A percentile compares a stretch with the other conserved stretches of the same genome.
Conservation (phyloP, 2,797 vertebrate genomes). For the Lepus townsendii region DNA sequence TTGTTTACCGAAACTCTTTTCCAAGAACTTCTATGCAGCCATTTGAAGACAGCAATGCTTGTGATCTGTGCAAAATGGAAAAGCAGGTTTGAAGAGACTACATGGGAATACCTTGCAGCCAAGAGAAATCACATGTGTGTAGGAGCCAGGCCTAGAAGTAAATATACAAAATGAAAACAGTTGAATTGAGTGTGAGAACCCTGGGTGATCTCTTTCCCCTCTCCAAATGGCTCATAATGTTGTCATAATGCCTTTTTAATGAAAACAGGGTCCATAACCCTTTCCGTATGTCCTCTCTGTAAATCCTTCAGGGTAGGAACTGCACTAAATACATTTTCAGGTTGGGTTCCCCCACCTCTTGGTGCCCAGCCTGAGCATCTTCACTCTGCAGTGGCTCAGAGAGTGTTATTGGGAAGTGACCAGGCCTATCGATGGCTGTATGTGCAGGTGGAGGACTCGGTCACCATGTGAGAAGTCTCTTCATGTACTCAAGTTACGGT, state of each 20-base stretch:
- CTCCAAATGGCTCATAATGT: constrained; percentile 60
- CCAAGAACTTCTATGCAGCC: constrained; percentile 4
- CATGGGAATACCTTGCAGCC: neutral
- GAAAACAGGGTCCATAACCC: constrained; percentile 66
- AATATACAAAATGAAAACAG: constrained; percentile 64
- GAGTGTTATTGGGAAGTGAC: neutral
- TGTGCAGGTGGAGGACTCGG: neutral
- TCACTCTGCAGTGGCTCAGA: neutral
- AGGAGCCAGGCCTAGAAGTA: constrained; percentile 31
- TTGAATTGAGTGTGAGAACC: constrained; percentile 58
- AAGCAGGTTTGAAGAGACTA: neutral
- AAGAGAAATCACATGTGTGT: neutral
- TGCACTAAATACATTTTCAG: neutral
- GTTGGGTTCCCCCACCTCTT: neutral
- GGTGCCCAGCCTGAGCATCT: neutral
- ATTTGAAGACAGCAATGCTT: neutral
- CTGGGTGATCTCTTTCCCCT: neutral
- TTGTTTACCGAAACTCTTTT: constrained; percentile 45
- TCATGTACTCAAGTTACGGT: constrained; percentile 53
- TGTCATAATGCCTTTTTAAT: constrained; percentile 74
- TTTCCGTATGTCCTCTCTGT: constrained; percentile 77
- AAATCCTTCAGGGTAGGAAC: neutral
- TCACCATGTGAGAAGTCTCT: constrained; percentile 44
- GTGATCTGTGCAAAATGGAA: neutral
- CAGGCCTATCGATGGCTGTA: neutral